Conservation (phyloP, 2,888 invertebrate genomes). For the Acronicta aceris region DNA sequence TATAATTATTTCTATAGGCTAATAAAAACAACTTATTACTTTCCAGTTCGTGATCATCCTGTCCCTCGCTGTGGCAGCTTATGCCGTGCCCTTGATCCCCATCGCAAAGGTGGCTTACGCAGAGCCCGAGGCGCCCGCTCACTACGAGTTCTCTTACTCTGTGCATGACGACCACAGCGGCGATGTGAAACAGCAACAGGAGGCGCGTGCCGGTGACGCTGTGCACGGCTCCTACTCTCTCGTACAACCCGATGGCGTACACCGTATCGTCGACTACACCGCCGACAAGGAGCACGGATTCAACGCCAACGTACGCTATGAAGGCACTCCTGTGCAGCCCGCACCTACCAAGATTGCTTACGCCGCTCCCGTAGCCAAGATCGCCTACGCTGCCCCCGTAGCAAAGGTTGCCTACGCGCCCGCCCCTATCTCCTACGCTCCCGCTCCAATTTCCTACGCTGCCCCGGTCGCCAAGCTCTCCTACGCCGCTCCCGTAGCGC, state of each 20-base stretch:
- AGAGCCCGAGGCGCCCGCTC: slow-evolving; percentile 76
- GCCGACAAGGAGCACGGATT: slow-evolving; percentile 81
- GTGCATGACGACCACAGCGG: slow-evolving; percentile 83
- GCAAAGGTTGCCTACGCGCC: slow-evolving; percentile 53
- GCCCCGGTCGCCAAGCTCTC: slow-evolving; percentile 58
- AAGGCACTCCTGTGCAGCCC: slow-evolving; percentile 71
- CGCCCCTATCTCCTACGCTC: slow-evolving; percentile 62
- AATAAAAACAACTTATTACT: not conserved
- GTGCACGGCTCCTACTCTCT: slow-evolving; percentile 85
- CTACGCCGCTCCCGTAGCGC: slow-evolving; percentile 57
- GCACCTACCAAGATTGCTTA: slow-evolving; percentile 54
- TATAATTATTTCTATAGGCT: too few relatives aligned
- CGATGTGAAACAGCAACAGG: slow-evolving; percentile 85
- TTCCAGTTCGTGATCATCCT: slow-evolving; percentile 74
- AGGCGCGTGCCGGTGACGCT: slow-evolving; percentile 79
- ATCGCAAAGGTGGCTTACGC: slow-evolving; percentile 74
- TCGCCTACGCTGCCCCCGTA: slow-evolving; percentile 48
- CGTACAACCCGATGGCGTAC: slow-evolving; percentile 83
- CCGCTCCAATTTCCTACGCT: slow-evolving; percentile 74
- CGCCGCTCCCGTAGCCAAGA: slow-evolving; percentile 26
- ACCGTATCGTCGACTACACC: slow-evolving; percentile 84
- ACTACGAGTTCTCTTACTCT: slow-evolving; percentile 83
- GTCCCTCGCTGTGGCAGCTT: slow-evolving; percentile 70
- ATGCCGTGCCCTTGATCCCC: slow-evolving; percentile 64
- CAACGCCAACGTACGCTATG: slow-evolving; percentile 83